A percentile compares a stretch with the other conserved stretches of the same genome.
phyloP scores from a whole-genome alignment of 2,797 vertebrate species.

The Platyrinchus mystaceus region DNA sequence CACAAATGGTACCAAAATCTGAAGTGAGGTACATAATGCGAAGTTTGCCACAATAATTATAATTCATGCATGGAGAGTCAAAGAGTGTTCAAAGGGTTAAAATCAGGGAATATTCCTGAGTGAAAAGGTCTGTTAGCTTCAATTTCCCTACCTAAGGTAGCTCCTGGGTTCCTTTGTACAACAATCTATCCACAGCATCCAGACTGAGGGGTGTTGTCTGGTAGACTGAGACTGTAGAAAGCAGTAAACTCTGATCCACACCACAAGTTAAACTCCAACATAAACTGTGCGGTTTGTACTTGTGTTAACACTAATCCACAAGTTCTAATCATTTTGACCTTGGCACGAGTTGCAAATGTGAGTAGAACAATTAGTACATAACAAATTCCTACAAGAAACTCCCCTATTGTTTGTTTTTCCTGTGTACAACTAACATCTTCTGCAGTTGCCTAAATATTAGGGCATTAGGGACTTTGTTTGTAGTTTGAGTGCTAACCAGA shows the following conservation, averaged over 20 bases:
- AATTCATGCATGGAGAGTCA: not conserved
- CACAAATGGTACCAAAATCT: not conserved
- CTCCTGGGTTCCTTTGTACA: not conserved
- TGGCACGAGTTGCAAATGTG: not conserved
- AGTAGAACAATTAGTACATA: not conserved
- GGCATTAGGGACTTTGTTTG: not conserved
- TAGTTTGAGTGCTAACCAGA: not conserved
- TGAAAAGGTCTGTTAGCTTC: not conserved
- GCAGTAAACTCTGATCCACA: not conserved
- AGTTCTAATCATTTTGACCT: not conserved
- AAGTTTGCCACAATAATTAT: not conserved
- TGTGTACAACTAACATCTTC: not conserved
- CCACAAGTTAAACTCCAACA: not conserved
- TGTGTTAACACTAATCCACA: not conserved
- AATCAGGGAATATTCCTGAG: not conserved
- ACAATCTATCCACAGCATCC: not conserved
- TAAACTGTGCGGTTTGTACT: accelerated
- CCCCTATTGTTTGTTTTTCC: not conserved
- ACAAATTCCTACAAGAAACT: not conserved
- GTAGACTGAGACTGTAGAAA: not conserved
- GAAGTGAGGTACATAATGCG: not conserved
- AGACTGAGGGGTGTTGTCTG: not conserved
- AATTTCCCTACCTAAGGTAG: not conserved
- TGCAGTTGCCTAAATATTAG: not conserved
- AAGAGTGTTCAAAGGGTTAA: not conserved